A percentile compares a stretch with the other conserved stretches of the same genome.
These are phyloP conservation scores for Salarias fasciatus DNA, from an alignment of 2,797 vertebrate genomes.

Conservation along the genomic window DNA sequence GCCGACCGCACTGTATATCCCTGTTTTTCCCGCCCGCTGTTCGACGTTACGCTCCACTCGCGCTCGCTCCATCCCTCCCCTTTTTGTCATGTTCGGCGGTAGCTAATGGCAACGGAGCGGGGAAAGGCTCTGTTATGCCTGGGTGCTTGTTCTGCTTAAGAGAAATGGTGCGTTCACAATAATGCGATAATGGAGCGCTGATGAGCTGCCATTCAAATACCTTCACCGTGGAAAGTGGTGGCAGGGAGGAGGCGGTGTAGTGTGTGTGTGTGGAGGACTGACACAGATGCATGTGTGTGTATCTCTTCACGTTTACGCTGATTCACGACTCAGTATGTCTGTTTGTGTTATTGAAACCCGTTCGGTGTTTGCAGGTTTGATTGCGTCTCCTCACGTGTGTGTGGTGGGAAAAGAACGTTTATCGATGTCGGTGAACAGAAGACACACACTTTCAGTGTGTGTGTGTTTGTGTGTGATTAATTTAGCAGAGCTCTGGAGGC, in stretches of 20 bases:
- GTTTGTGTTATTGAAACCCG: conserved; percentile 27
- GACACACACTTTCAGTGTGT: conserved; percentile 25
- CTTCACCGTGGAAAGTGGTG: conserved; percentile 17
- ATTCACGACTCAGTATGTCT: conserved; percentile 22
- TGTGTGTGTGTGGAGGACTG: conserved; percentile 1
- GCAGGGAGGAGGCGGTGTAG: conserved; percentile 15
- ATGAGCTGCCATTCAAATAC: conserved; percentile 57
- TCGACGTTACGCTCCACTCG: not conserved
- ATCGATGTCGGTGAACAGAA: conserved; percentile 7
- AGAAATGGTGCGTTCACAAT: conserved; percentile 31
- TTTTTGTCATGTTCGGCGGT: conserved; percentile 19
- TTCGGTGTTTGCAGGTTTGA: conserved; percentile 10
- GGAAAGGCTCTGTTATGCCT: conserved; percentile 34
- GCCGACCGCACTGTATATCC: not conserved
- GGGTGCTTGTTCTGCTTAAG: conserved; percentile 49
- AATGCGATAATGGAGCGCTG: conserved; percentile 52
- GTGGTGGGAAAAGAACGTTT: conserved; percentile 8
- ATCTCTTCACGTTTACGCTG: conserved; percentile 36
- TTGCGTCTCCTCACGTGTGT: not conserved
- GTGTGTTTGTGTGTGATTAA: conserved; percentile 49
- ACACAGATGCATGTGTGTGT: conserved; percentile 3
- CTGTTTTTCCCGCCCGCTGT: not conserved
- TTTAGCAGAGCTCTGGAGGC: conserved; percentile 50
- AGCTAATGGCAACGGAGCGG: conserved; percentile 32
- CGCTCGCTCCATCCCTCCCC: conserved; percentile 6